Percentiles rank a stretch among this genome's conserved stretches.
Evolutionary conservation across 2,888 invertebrate species (phyloP).

Genomic region (Trisateles emortualis): DNA sequence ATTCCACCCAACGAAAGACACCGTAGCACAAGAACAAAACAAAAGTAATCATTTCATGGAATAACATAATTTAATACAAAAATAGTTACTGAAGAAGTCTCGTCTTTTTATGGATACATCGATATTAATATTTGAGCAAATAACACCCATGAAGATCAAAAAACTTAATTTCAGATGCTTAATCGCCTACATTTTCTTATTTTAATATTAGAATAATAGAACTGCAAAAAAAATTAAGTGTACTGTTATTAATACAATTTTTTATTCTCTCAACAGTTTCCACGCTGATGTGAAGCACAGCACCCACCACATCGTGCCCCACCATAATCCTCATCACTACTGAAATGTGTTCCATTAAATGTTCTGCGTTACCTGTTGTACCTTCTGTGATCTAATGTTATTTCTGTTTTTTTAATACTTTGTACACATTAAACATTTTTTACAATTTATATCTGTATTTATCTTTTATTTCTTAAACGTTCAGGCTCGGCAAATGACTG

Average conservation of each 20-base stretch:
- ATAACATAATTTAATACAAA: too few relatives aligned
- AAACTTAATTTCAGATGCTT: too few relatives aligned
- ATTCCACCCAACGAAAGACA: too few relatives aligned
- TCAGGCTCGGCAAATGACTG: too few relatives aligned
- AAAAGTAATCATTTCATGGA: too few relatives aligned
- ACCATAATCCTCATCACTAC: conserved; percentile 58
- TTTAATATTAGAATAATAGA: too few relatives aligned
- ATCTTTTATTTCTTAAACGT: background rate
- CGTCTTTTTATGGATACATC: too few relatives aligned
- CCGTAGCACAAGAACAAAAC: too few relatives aligned
- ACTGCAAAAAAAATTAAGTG: background rate
- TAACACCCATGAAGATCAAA: too few relatives aligned
- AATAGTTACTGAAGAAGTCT: too few relatives aligned
- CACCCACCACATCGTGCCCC: conserved; percentile 73
- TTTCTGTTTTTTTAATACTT: conserved; percentile 11
- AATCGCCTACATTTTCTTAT: too few relatives aligned
- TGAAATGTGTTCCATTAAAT: conserved; percentile 1
- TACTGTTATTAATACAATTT: background rate
- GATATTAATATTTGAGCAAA: too few relatives aligned
- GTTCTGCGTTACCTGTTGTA: background rate
- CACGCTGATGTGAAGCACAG: conserved; percentile 77
- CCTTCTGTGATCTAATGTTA: conserved; percentile 9
- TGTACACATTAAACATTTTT: conserved; percentile 13
- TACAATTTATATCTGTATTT: background rate
- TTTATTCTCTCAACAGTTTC: conserved; percentile 65